Evolutionary conservation across 1,140 invertebrate genomes (phyloP).

Genomic region (Drepana arcuata): DNA sequence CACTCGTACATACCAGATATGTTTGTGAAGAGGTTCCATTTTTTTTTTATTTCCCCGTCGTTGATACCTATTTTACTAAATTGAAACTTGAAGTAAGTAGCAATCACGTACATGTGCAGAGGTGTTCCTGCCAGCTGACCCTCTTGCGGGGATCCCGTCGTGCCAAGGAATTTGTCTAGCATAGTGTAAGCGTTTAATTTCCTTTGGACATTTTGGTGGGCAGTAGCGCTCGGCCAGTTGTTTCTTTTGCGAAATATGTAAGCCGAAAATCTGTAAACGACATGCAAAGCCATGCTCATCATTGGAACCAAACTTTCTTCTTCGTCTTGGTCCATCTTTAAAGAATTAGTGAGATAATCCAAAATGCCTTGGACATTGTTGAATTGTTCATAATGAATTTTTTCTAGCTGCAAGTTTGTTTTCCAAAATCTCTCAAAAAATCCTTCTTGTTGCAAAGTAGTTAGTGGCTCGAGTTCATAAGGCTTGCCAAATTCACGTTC

Average conservation of each 20-base stretch:
- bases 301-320: slow-evolving; percentile 5
- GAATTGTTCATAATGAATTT: slow-evolving; percentile 12
- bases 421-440: slow-evolving; percentile 12
- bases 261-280: too few species aligned
- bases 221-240: too few species aligned
- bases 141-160: too few species aligned
- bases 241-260: too few species aligned
- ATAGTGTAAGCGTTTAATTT: too few species aligned
- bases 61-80: slow-evolving; percentile 10
- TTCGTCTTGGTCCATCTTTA: too few species aligned
- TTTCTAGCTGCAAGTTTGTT: slow-evolving; percentile 14
- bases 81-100: slow-evolving; percentile 13
- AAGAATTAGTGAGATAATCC: too few species aligned
- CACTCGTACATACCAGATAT: slow-evolving; percentile 3
- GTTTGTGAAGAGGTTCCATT: slow-evolving; percentile 6
- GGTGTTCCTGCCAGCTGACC: slow-evolving; percentile 13
- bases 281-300: slow-evolving; percentile 11
- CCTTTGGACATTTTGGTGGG: too few species aligned
- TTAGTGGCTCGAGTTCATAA: slow-evolving; percentile 5
- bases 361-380: slow-evolving; percentile 8
- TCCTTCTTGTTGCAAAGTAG: slow-evolving; percentile 1
- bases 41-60: slow-evolving; percentile 2
- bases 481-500: slow-evolving; percentile 3
- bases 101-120: slow-evolving; percentile 15
- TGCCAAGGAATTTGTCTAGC: too few species aligned